Percentiles rank a stretch among this genome's conserved stretches.
phyloP scores from a whole-genome alignment of 2,888 invertebrate genomes.

The Dryocosmus kuriphilus region DNA sequence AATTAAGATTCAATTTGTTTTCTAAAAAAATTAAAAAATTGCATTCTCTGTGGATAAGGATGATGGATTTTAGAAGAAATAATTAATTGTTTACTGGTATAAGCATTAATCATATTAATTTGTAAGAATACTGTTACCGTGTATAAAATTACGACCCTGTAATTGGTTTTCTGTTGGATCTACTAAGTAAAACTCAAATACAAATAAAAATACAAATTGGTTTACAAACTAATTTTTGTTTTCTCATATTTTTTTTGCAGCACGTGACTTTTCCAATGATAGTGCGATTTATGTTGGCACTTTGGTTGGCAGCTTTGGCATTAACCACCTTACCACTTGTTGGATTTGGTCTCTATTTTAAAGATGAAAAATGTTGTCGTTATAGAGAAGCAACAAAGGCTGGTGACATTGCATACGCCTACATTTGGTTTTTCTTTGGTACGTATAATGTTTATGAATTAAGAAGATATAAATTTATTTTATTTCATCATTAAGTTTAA shows the following conservation, averaged over 20 bases:
- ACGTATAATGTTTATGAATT: constrained; percentile 69
- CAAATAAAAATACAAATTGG: too few species aligned
- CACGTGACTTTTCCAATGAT: constrained; percentile 89
- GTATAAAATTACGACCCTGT: too few species aligned
- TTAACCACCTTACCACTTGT: constrained; percentile 88
- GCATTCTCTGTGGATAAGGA: too few species aligned
- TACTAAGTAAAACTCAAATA: too few species aligned
- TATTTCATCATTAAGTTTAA: too few species aligned
- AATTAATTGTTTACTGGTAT: too few species aligned
- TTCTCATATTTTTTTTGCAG: constrained; percentile 79
- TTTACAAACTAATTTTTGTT: background rate
- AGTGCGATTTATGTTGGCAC: constrained; percentile 83
- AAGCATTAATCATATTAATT: too few species aligned
- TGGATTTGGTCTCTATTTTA: constrained; percentile 78
- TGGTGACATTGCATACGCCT: constrained; percentile 86
- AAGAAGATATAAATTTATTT: background rate
- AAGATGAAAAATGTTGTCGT: constrained; percentile 81
- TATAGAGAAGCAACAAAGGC: constrained; percentile 85
- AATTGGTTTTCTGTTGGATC: too few species aligned
- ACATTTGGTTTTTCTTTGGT: constrained; percentile 88
- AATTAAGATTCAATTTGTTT: too few species aligned
- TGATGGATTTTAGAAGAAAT: too few species aligned
- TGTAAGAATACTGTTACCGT: too few species aligned
- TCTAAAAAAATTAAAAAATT: too few species aligned
- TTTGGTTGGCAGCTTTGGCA: constrained; percentile 85